Evolutionary conservation across 1,140 invertebrate genomes (phyloP), one percentile per base, ranked within the genome.

Genomic region (Drosophila pectinifera): DNA sequence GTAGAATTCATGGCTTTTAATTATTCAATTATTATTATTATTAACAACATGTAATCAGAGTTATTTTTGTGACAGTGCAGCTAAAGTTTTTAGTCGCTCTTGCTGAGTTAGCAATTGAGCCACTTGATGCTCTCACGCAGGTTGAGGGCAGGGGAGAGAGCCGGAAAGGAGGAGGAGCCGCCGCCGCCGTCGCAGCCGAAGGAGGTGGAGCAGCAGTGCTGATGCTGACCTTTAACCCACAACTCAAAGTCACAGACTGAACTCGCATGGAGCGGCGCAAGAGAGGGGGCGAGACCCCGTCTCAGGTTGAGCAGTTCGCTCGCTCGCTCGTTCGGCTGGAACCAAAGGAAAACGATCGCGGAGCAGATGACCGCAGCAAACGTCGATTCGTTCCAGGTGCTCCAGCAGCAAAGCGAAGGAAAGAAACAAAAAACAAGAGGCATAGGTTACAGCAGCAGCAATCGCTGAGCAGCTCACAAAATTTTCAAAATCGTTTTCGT

Each of bases 281-380:
- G 11, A 49, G 42, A 18, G 26, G n/a, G 28, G 36, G 38, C 4
- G 31, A 39, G 43, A 45, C 34, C 41, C 28, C 36, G 54, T 51
- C 68, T 34, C 26, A 39, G 55, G 57, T 31, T 22, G 64, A 65
- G 64, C 49, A n/a, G 49, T 38, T 38, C 14, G 36, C 34, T 36
- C 18, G 31, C 26, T 51, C 28, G 24, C 41, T 26, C 58, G 56
- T 78, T 86, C 83, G 83, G 65, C 79, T 86, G 83, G 80, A 88
- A 83, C 84, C 76, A 83, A 88, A 80, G 83, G 73, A 80, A 86
- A 79, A 75, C 81, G 78, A 82, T 90, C 82, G 82, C 78, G 59
- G 73, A 78, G 76, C 82, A 90, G 88, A 90, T 90, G 86, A 90
- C 86, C 86, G 86, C 79, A 86, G 62, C 86, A 70, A 90, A 90